Percentiles rank a stretch among this genome's conserved stretches.
phyloP scores from a whole-genome alignment of 2,797 vertebrate species.

The Graptemys geographica region DNA sequence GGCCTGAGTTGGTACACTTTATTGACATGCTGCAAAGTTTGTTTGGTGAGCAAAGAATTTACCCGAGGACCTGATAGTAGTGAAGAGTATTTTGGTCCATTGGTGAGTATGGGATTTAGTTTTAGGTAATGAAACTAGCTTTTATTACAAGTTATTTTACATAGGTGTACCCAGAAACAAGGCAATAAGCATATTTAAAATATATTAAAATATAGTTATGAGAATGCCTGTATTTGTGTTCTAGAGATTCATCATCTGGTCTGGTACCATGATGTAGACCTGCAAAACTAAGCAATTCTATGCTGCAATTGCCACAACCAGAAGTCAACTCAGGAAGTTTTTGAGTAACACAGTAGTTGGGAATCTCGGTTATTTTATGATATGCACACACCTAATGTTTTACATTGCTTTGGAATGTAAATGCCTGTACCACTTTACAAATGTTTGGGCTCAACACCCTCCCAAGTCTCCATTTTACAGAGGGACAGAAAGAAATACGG shows the following conservation, averaged over 20 bases:
- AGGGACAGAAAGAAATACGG: neutral
- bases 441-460: neutral
- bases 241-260: neutral
- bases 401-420: neutral
- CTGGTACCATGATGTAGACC: neutral
- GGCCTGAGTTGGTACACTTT: neutral
- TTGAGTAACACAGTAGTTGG: neutral
- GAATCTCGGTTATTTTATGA: neutral
- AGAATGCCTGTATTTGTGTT: neutral
- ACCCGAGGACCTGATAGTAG: neutral
- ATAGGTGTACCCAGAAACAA: neutral
- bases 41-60: neutral
- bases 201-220: neutral
- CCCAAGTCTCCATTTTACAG: neutral
- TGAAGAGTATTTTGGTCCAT: neutral
- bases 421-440: neutral
- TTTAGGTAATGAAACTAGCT: neutral
- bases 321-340: neutral
- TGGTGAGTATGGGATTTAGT: neutral
- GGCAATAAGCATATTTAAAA: neutral
- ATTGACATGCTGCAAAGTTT: neutral
- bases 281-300: neutral
- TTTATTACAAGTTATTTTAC: neutral
- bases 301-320: neutral
- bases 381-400: neutral